Conservation (phyloP, 2,888 invertebrate genomes). For the Lepidonotus clava region DNA sequence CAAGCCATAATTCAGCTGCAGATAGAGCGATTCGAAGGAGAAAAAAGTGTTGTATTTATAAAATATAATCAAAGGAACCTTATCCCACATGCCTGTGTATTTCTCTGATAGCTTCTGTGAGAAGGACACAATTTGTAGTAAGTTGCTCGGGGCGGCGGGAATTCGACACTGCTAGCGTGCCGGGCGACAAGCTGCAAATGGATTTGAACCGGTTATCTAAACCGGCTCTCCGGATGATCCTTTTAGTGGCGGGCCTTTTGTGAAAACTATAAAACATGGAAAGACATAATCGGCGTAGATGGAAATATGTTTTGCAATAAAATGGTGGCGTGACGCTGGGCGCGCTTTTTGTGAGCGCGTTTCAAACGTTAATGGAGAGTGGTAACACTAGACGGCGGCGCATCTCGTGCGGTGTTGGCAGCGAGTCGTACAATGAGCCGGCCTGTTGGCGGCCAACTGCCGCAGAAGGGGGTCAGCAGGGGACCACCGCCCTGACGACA, state of each 20-base stretch:
- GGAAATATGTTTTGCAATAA: slow-evolving; percentile 45
- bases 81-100: neutral
- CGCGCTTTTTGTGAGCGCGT: neutral
- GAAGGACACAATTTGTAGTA: neutral
- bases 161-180: neutral
- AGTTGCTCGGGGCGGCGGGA: neutral
- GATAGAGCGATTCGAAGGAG: no score
- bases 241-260: slow-evolving; percentile 13
- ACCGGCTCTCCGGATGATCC: slow-evolving; percentile 19
- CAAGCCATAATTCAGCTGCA: no score
- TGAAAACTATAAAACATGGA: slow-evolving; percentile 33
- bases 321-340: slow-evolving; percentile 9
- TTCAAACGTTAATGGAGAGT: slow-evolving; percentile 33
- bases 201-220: neutral
- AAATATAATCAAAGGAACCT: slow-evolving; percentile 7
- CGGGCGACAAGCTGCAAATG: neutral
- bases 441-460: neutral
- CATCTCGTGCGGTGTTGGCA: slow-evolving; percentile 1
- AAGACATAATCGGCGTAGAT: slow-evolving; percentile 37
- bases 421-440: neutral
- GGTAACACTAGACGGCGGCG: neutral
- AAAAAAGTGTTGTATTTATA: neutral
- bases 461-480: no score
- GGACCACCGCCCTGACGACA: neutral
- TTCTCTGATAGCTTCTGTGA: no score